Percentiles rank a stretch among this genome's conserved stretches.
These are phyloP conservation scores for Crotalus horridus DNA, from an alignment of 2,113 vertebrate species.

Conservation along the genomic window DNA sequence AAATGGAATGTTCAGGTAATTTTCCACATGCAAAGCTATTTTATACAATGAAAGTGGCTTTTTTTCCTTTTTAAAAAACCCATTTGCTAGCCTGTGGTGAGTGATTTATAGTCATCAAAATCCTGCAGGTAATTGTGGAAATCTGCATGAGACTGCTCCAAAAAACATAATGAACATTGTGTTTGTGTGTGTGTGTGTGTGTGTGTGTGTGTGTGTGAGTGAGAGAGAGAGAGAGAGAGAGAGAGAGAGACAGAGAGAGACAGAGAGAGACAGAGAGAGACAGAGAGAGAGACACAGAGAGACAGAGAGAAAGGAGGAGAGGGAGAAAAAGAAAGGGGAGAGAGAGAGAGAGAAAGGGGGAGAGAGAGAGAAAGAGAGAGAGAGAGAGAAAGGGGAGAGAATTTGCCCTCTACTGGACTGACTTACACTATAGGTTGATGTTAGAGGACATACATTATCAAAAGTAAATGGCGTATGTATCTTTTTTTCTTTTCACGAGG, in stretches of 20 bases:
- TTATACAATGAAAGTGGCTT: constrained; percentile 52
- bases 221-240: background rate
- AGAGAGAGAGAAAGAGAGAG: background rate
- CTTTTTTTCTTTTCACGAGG: background rate
- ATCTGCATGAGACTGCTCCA: constrained; percentile 55
- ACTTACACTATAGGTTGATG: constrained; percentile 52
- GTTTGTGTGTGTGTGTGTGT: background rate
- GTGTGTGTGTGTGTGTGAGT: background rate
- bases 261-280: background rate
- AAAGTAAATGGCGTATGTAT: background rate
- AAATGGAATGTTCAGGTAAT: constrained; percentile 67
- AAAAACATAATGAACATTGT: constrained; percentile 43
- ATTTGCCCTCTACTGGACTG: constrained; percentile 67
- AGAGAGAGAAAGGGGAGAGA: background rate
- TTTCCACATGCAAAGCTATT: constrained; percentile 63
- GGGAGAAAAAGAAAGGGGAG: background rate
- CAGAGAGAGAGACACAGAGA: background rate
- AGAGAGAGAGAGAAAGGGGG: too few species aligned
- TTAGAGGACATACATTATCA: background rate
- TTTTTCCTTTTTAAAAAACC: constrained; percentile 42
- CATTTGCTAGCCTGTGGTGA: constrained; percentile 62
- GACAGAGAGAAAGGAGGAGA: too few species aligned
- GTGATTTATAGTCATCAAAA: constrained; percentile 66
- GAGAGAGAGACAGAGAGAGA: too few species aligned
- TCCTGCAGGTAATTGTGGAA: constrained; percentile 65